Base-by-base conservation (phyloP, 2,888 invertebrate genomes). In the Drosophila nigritarsus region DNA sequence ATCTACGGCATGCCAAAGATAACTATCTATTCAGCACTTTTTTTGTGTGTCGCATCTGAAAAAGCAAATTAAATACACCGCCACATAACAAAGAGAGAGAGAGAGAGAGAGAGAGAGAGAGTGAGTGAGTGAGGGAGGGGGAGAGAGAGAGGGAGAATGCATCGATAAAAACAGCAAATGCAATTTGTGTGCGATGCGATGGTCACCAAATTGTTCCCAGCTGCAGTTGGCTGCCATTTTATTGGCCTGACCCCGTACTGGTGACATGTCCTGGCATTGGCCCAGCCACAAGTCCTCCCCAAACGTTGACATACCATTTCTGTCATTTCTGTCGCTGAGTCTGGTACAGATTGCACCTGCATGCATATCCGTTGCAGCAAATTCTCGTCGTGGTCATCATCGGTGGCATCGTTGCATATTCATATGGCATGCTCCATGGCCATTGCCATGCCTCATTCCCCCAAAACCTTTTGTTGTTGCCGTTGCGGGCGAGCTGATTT, bases 281-380 rank as follows among this genome's bases (percentile, higher is more conserved):
- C 24, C 40, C 24, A 30, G 75, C 72, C 75, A 55, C 73, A 68
- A 69, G 61, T 70, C 74, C 64, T 55, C 70, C 73, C 58, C 50
- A 70, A 78, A 56, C 78, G 80, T 68, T 83, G 86, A 86, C 83
- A 81, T 67, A 67, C 48, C 62, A 45, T 67, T 54, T 42, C 73
- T 71, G 75, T 32, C 63, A 63, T 42, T 38, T 42, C 66, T 59
- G 74, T 24, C 60, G 60, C 53, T 79, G 66, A 61, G 65, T 78
- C 86, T 78, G 78, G 55, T 83, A 65, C 83, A 85, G 84, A 87
- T 87, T 84, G 81, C 84, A 87, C 84, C 87, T 85, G 85, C 83
- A 77, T 82, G 81, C 73, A 77, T 82, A 71, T 81, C 80, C 83
- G 72, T 48, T 59, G 71, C 69, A 71, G 68, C 54, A 53, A 36